Conservation (phyloP, 2,113 vertebrate genomes). For the Megalops atlanticus region DNA sequence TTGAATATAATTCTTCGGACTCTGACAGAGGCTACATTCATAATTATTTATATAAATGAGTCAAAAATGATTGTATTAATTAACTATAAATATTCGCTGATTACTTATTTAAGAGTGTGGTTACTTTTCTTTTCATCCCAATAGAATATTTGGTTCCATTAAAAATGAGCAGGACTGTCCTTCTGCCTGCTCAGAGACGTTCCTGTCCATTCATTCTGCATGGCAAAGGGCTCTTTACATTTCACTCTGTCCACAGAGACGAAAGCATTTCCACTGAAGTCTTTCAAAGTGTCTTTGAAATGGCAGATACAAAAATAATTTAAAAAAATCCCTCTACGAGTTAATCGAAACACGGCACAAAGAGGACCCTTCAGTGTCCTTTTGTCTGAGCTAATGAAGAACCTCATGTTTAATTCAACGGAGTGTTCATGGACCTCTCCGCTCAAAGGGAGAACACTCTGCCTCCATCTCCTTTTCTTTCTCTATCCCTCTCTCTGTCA, state of each 20-base stretch:
- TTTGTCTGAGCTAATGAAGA: constrained; percentile 74
- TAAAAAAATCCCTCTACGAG: constrained; percentile 36
- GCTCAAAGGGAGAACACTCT: constrained; percentile 36
- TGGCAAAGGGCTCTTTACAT: too few species aligned
- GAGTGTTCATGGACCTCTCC: constrained; percentile 57
- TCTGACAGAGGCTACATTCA: too few species aligned
- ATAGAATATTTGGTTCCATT: too few species aligned
- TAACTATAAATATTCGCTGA: too few species aligned
- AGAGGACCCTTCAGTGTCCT: constrained; percentile 54
- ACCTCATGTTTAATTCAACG: constrained; percentile 81
- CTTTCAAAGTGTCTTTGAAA: constrained; percentile 61
- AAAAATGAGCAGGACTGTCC: not conserved
- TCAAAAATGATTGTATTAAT: too few species aligned
- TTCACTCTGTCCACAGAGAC: constrained; percentile 40
- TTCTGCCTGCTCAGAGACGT: not conserved
- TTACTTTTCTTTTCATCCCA: too few species aligned
- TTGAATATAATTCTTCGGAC: too few species aligned
- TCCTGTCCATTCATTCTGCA: constrained; percentile 30
- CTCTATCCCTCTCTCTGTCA: constrained; percentile 58
- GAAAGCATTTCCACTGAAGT: constrained; percentile 50
- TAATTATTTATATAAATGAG: too few species aligned
- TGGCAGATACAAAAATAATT: constrained; percentile 42
- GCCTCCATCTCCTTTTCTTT: constrained; percentile 49
- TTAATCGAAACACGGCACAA: constrained; percentile 48
- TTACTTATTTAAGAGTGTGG: too few species aligned